These are phyloP conservation scores for Adineta ricciae DNA, from an alignment of 2,888 invertebrate species.

Conservation along the genomic window DNA sequence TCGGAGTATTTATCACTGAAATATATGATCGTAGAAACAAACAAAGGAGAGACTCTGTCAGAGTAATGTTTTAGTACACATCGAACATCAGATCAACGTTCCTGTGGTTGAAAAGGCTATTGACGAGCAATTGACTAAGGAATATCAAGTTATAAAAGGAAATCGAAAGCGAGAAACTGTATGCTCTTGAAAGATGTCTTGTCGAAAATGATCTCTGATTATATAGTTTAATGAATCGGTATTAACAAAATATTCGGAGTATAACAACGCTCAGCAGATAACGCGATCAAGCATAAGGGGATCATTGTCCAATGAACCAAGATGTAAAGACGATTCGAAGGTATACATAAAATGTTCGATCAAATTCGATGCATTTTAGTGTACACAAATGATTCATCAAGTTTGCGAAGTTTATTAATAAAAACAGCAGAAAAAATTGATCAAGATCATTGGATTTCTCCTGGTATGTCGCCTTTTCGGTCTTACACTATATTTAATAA, in stretches of 20 bases:
- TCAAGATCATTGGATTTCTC: not conserved
- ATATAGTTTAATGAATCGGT: not conserved
- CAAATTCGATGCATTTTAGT: not conserved
- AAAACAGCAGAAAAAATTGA: constrained; percentile 14
- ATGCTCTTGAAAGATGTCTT: constrained; percentile 34
- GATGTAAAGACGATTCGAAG: too few species aligned
- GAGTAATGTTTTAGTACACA: constrained; percentile 65
- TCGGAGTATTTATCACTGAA: constrained; percentile 56
- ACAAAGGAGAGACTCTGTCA: too few species aligned
- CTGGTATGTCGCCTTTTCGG: not conserved
- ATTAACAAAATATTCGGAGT: not conserved
- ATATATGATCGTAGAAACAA: too few species aligned
- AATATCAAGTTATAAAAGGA: constrained; percentile 57
- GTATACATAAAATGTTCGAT: too few species aligned
- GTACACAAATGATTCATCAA: not conserved
- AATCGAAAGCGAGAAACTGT: constrained; percentile 54
- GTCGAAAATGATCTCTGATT: not conserved
- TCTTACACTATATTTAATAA: not conserved
- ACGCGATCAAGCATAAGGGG: not conserved
- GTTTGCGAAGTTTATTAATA: constrained; percentile 6
- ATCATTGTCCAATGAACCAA: not conserved
- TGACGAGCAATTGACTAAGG: constrained; percentile 61
- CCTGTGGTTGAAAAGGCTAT: constrained; percentile 64
- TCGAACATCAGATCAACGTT: constrained; percentile 72
- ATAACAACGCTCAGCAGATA: not conserved